Evolutionary conservation across 2,888 invertebrate species (phyloP), one percentile per base, ranked within the genome.

Genomic region (Netelia melanura): DNA sequence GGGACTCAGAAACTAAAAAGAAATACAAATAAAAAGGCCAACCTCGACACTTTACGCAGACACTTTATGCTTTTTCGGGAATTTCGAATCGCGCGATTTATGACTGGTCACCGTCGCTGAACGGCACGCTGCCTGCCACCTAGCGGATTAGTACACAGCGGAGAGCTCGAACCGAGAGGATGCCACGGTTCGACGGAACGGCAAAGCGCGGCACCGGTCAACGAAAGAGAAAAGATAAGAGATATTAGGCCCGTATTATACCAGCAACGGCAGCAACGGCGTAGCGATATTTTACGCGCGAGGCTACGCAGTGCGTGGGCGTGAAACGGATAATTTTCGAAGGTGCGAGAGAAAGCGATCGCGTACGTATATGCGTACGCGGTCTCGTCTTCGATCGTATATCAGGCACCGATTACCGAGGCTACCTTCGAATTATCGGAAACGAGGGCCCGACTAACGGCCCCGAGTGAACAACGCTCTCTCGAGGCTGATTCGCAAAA

Each of bases 341-440:
- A 87, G 89, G 88, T 89, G 84, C 80, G 88, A 88, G 89, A 88
- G 89, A 90, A 90, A 91, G 87, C 90, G 88, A 89, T 88, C 43
- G 71, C 43, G 62, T 62, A 54, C n/a, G 25, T 48, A 52, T 65
- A 44, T 44, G 44, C 44, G 17, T 65, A 56, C 38, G 38, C 83
- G 77, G 84, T 74, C 83, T 52, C 44, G 62, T 5, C 38, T 74
- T 70, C 88, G 92, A 91, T 93, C 93, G 91, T 92, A 93, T 92
- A 92, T 92, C 92, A 92, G 89, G 70, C 82, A 83, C 87, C 87
- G 87, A 87, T 90, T 87, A 89, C 89, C 88, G 84, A 86, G 86
- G 89, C 89, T 90, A 87, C 92, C 91, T 90, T 91, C 89, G 91
- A 93, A 93, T 93, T 92, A 93, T 93, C 92, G 91, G 90, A 92